phyloP scores from a whole-genome alignment of 2,888 invertebrate genomes.

The Calliopum simillimum region DNA sequence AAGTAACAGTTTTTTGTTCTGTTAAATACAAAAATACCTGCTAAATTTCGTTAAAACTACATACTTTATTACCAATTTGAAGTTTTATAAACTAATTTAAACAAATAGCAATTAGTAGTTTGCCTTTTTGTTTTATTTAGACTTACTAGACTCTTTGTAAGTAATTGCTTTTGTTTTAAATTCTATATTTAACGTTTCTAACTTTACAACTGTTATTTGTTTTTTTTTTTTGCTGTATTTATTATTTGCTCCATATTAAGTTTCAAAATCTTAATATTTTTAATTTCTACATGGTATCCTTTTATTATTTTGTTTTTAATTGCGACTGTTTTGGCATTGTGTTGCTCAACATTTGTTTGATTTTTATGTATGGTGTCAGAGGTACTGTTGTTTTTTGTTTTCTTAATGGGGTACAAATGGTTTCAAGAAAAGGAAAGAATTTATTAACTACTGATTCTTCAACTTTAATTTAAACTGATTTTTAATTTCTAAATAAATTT shows the following conservation, averaged over 20 bases:
- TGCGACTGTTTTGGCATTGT: conserved; percentile 14
- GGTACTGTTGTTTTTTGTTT: conserved; percentile 32
- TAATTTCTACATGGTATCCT: neutral
- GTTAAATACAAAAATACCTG: conserved; percentile 40
- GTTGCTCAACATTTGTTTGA: conserved; percentile 10
- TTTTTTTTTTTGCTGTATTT: neutral
- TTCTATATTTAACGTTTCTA: neutral
- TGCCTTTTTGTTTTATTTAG: conserved; percentile 3
- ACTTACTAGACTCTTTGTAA: conserved; percentile 2
- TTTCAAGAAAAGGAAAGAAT: neutral
- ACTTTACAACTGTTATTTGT: neutral
- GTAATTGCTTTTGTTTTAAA: conserved; percentile 21
- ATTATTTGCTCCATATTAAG: too few relatives aligned
- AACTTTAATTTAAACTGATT: too few relatives aligned
- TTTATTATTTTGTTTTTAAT: neutral
- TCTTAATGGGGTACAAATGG: neutral
- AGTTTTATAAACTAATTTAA: neutral
- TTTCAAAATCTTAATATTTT: neutral
- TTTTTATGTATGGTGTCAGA: conserved; percentile 27
- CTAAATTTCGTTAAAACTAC: conserved; percentile 18
- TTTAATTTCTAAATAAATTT: too few relatives aligned
- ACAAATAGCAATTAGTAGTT: neutral
- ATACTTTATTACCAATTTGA: neutral
- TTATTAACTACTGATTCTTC: too few relatives aligned
- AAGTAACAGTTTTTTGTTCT: conserved; percentile 17